phyloP scores from a whole-genome alignment of 1,140 invertebrate genomes.

The Vanessa tameamea region DNA sequence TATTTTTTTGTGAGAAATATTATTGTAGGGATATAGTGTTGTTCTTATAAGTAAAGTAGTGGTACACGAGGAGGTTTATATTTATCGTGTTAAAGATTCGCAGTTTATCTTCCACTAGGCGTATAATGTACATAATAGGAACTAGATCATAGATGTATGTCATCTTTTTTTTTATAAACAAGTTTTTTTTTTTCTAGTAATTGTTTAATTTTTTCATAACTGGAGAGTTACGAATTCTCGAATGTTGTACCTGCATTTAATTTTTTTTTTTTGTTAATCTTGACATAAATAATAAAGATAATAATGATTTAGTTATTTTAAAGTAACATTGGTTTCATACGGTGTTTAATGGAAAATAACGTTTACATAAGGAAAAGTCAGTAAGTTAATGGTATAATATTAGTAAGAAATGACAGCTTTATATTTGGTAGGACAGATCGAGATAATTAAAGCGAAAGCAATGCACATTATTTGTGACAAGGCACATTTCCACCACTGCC shows the following conservation, averaged over 20 bases:
- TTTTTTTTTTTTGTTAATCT: constrained; percentile 78
- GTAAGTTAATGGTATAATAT: constrained; percentile 65
- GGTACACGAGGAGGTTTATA: constrained; percentile 68
- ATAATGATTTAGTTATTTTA: constrained; percentile 70
- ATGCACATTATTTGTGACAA: constrained; percentile 73
- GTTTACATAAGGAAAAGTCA: constrained; percentile 72
- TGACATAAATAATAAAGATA: constrained; percentile 77
- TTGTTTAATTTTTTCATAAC: constrained; percentile 76
- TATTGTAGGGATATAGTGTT: constrained; percentile 72
- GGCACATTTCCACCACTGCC: constrained; percentile 82
- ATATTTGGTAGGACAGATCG: constrained; percentile 67
- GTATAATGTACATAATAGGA: constrained; percentile 72
- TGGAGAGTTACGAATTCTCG: constrained; percentile 80
- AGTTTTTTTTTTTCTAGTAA: constrained; percentile 75
- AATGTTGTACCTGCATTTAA: constrained; percentile 82
- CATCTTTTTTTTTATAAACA: constrained; percentile 68
- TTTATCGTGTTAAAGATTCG: constrained; percentile 77
- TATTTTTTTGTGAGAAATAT: constrained; percentile 79
- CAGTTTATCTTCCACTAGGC: constrained; percentile 79
- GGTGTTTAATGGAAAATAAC: constrained; percentile 56
- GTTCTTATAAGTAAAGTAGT: constrained; percentile 64
- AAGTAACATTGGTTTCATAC: constrained; percentile 64
- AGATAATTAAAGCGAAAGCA: constrained; percentile 53
- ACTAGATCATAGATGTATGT: constrained; percentile 65
- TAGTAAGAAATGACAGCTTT: constrained; percentile 75